Base-by-base conservation (phyloP, 2,113 vertebrate genomes). In the Dasyornis broadbenti region DNA sequence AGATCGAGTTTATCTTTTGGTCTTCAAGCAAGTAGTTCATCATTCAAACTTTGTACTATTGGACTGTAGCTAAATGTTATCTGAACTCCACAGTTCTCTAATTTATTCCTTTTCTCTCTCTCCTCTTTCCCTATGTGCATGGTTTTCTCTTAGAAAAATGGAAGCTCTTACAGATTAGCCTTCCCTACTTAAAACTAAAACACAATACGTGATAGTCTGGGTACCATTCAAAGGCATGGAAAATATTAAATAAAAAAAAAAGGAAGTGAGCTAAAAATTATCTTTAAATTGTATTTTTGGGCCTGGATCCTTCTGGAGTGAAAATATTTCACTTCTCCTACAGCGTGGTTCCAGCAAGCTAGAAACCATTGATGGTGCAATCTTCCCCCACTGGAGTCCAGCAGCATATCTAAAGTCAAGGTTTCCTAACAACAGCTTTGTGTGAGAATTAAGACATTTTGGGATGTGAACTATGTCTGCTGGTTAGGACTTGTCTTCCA, bases 191-290 rank as follows among this genome's bases (percentile, higher is more conserved):
- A 63, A 87, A 85, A 59, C 9, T 47, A 44, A 80, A 80, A 75
- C 9, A 52, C n/a, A 37, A 0, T 14, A 33, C 11, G 6, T 68
- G 47, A 45, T 17, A 40, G 2, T 31, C 24, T 13, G 13, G 6
- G 50, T 73, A 44, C 10, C 4, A 23, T 53, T 70, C 27, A 82
- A 69, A 90, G 26, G 31, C 9, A 5, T 4, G 47, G 40, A 9
- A 95, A 76, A 76, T 13, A 83, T 14, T 50, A 2, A 8, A 63
- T 24, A 49, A 6, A 26, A 20, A 16, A 15, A 30, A 28, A 37
- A n/a, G 11, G 3, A 63, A 50, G 6, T 1, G 6, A 1, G 1
- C 33, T 66, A 17, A 37, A 78, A 61, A 63, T 10, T 18, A 31
- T 7, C 59, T 84, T 73, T 40, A 5, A 39, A 65, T 63, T 28